Base-by-base conservation (phyloP, 2,113 vertebrate genomes). In the Dinomys branickii region DNA sequence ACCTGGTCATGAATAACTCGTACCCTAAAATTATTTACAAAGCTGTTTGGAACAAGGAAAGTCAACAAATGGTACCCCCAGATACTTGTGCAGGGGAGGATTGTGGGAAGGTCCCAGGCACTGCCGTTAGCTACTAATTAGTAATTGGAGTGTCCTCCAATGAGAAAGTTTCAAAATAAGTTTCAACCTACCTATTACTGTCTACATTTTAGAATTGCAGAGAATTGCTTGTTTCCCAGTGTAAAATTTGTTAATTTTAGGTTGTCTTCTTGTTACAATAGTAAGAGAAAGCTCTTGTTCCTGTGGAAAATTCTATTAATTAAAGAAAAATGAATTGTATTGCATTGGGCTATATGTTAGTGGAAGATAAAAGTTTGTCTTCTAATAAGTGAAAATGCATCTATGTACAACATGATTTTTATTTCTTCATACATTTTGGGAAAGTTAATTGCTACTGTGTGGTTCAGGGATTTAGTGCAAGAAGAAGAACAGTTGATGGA, bases 401-500 rank as follows among this genome's bases (percentile, higher is more conserved):
- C 44, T 97, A 38, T 98, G 61, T 97, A 90, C 95, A 95, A 90
- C 85, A 88, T 95, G 96, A 92, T 96, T 96, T 97, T 94, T 96
- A 96, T 95, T 90, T 97, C 89, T 95, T 96, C 97, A 98, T 98
- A 80, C 94, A 97, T 98, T 98, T 97, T 98, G 98, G 98, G 98
- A 98, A 98, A 98, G 98, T 99, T 99, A 98, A 98, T 98, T 98
- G 96, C 98, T 97, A 98, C 98, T 98, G 88, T 99, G 96, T 99
- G 98, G 98, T 98, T 98, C 98, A 99, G 99, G 99, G 99, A 99
- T 99, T 99, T 98, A 98, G 98, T 98, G 98, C 99, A 99, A 99
- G 98, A 99, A 99, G 99, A 99, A 98, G 98, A 99, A 98, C 98
- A 99, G 99, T 99, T 99, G 99, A 99, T 99, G 99, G 99, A 99